Conservation (phyloP, 2,113 vertebrate species). For the Burhinus bistriatus region DNA sequence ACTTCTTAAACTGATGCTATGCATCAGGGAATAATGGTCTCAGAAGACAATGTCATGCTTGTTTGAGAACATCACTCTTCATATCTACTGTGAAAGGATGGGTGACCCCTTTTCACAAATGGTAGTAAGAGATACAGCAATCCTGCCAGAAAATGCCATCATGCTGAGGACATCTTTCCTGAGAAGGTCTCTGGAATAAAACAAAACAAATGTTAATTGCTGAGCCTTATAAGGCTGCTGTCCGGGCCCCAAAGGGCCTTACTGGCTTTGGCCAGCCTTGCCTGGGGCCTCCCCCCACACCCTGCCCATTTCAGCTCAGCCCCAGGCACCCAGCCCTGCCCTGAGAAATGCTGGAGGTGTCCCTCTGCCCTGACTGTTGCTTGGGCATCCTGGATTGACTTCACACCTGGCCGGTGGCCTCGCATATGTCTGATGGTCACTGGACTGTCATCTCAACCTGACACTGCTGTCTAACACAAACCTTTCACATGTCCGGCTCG, state of each 20-base stretch:
- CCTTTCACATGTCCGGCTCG: rapidly evolving
- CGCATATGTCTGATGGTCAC: rapidly evolving
- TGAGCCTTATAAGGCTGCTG: not conserved
- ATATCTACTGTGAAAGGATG: not conserved
- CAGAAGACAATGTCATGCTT: not conserved
- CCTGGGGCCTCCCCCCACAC: not conserved
- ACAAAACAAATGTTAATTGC: not conserved
- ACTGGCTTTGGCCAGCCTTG: not conserved
- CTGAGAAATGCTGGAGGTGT: not conserved
- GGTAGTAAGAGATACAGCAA: not conserved
- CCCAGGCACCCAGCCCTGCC: not conserved
- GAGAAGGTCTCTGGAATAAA: not conserved
- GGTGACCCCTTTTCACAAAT: not conserved
- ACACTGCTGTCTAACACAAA: not conserved
- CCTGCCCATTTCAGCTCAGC: not conserved
- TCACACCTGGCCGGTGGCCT: rapidly evolving
- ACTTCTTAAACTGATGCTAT: slow-evolving; percentile 1
- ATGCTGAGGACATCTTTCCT: not conserved
- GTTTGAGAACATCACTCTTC: not conserved
- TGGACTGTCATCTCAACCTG: not conserved
- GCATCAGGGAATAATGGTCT: not conserved
- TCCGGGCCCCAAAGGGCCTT: not conserved
- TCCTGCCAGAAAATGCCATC: not conserved
- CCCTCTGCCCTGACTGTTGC: not conserved
- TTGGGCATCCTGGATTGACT: not conserved